These are phyloP conservation scores for Tyrannus savana DNA, from an alignment of 2,113 vertebrate genomes.

Conservation along the genomic window DNA sequence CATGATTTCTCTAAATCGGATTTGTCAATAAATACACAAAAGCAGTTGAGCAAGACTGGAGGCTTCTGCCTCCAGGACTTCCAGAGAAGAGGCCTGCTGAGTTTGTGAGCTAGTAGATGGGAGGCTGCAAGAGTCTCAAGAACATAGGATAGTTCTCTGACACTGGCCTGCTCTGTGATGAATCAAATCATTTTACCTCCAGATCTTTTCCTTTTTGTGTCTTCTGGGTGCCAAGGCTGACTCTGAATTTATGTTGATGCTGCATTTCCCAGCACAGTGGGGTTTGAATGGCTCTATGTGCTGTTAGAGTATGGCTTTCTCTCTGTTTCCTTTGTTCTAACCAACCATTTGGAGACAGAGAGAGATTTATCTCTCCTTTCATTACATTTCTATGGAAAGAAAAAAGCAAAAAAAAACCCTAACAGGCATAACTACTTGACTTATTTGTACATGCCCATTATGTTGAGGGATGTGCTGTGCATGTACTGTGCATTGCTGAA, in stretches of 20 bases:
- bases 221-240: neutral
- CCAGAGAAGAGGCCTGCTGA: neutral
- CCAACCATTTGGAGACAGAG: neutral
- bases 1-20: neutral
- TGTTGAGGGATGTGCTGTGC: neutral
- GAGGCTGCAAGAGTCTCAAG: neutral
- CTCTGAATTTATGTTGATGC: neutral
- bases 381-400: neutral
- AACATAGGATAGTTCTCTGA: neutral
- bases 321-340: neutral
- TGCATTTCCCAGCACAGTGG: neutral
- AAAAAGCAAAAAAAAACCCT: neutral
- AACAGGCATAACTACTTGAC: neutral
- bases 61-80: neutral
- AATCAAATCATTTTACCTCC: neutral
- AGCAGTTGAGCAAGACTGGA: neutral
- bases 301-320: neutral
- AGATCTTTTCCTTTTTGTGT: neutral
- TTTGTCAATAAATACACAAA: neutral
- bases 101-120: neutral
- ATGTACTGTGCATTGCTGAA: neutral
- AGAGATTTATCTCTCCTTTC: neutral
- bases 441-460: neutral
- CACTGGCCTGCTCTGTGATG: neutral
- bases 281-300: neutral